Evolutionary conservation across 2,888 invertebrate genomes (phyloP), one percentile per base, ranked within the genome.

Genomic region (Platerodrilus igneus): DNA sequence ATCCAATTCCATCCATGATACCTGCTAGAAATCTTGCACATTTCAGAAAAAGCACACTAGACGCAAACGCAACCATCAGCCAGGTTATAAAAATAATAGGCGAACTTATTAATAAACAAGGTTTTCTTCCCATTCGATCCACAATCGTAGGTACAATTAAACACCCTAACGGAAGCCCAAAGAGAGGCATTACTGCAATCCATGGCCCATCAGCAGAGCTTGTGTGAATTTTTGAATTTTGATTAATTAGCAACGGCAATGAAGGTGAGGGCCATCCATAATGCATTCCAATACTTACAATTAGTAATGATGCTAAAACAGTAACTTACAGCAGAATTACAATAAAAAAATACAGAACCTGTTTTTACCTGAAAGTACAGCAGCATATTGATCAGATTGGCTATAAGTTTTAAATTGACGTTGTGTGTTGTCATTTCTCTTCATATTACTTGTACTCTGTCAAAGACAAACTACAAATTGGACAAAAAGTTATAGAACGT

Each of bases 101-200:
- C 0, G 78, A 76, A 7, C 79, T 74, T 19, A 77, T 60, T n/a
- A 81, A 67, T 2, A 82, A 68, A 13, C 78, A 76, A 7, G 70
- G 72, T 58, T 82, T 82, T 9, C 83, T 72, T 10, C 83, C 83
- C 44, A 79, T 71, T 46, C 71, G 68, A 59, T 83, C 80, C 32
- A 81, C 77, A 41, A 78, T 64, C 56, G 77, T 72, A 17, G 79
- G 81, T 9, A 79, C 75, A 9, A 77, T 68, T 4, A 79, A 59
- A 7, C 78, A 77, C 20, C 81, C 81, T 25, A 79, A 62, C 14
- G 79, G 74, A 1, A 78, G 78, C 49, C 80, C 81, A 27, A 81
- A 66, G 46, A 80, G 73, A 64, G 78, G 78, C 57, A 81, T 74
- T 28, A 81, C 79, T 2, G 77, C 77, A 60, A 79, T 72, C 77